Evolutionary conservation across 2,888 invertebrate genomes (phyloP).

Genomic region (Idaea biselata): DNA sequence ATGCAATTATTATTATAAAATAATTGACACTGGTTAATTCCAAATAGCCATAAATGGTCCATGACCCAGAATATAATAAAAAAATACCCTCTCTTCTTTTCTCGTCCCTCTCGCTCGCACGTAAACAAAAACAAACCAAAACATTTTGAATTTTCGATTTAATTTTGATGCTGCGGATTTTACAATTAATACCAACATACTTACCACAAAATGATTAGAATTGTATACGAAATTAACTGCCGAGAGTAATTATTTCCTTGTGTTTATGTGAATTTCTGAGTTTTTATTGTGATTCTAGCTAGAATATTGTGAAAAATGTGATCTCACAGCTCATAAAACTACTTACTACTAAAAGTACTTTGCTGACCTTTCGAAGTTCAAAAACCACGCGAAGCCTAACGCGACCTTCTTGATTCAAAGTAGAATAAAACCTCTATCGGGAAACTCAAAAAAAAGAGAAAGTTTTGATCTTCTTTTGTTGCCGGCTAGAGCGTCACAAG

Average conservation of each 20-base stretch:
- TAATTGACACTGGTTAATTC: too few species aligned
- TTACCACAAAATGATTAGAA: neutral
- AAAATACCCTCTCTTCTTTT: too few species aligned
- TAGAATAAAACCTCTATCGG: neutral
- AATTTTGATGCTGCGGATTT: neutral
- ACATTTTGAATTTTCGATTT: neutral
- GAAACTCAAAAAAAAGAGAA: slow-evolving; percentile 2
- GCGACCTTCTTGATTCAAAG: neutral
- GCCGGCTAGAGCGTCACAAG: neutral
- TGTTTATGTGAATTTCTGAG: neutral
- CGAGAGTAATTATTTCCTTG: neutral
- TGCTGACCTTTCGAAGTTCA: neutral
- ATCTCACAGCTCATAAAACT: neutral
- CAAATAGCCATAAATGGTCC: too few species aligned
- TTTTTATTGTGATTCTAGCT: neutral
- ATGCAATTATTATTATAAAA: too few species aligned
- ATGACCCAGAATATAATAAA: too few species aligned
- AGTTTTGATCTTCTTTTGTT: slow-evolving; percentile 2
- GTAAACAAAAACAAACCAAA: neutral
- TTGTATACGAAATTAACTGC: neutral
- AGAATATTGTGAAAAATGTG: neutral
- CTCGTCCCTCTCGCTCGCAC: too few species aligned
- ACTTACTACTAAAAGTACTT: too few species aligned
- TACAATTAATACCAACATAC: neutral
- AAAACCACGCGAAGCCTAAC: neutral